Base-by-base conservation (phyloP, 2,797 vertebrate species). In the Sebastes matsubarae region DNA sequence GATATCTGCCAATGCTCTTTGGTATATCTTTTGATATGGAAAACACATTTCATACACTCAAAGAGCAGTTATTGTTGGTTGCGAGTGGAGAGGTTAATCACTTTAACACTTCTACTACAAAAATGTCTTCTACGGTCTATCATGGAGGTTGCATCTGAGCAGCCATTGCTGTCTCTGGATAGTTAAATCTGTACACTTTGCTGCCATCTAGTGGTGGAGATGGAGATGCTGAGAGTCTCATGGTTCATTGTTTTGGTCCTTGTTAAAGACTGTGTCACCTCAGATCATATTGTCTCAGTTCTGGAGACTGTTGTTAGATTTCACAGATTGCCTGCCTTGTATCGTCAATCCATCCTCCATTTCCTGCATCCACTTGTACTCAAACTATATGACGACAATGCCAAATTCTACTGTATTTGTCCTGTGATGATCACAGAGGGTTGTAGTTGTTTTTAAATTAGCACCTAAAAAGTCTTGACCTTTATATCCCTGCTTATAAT, bases 151-250 rank as follows among this genome's bases (percentile, higher is more conserved):
- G 22, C 25, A 69, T 63, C 12, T 36, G 22, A 67, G 3, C 27
- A 65, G 5, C 20, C 3, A 16, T 13, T 63, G 4, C 29, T 14
- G 30, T 24, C 24, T 11, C 3, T 32, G 10, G 6, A 29, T 30
- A 3, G 8, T 16, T 24, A 25, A 34, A 72, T 27, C 8, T 29
- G 32, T 5, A 38, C 3, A 50, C 27, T 80, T 77, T 89, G 81
- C 81, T 91, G 85, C 75, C 88, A 89, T 79, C 89, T 88, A 74
- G 80, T 85, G 87, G 85, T 79, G 2, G 3, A 72, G 2, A 20
- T 52, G 50, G 8, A 52, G 50, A 9, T 25, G 20, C 29, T 59
- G 22, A 30, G 27, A 3, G 4, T 25, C 12, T 42, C 1, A 3
- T 46, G 16, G 4, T 8, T 64, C 5, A 34, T 42, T 27, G 6